These are phyloP conservation scores for Marmota monax DNA, from an alignment of 2,113 vertebrate genomes.

Conservation along the genomic window DNA sequence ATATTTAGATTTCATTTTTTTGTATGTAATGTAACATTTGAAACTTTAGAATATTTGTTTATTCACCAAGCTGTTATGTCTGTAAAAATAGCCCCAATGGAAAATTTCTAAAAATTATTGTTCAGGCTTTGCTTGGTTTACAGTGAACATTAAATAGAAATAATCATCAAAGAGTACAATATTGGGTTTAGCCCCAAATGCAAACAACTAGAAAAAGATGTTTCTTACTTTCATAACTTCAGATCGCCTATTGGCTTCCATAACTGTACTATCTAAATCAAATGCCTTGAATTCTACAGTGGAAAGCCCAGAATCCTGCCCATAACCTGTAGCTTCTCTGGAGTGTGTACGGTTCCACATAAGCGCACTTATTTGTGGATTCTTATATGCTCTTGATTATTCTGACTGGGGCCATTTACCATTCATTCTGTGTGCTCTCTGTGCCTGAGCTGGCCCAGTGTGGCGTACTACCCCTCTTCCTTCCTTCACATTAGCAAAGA, in stretches of 20 bases:
- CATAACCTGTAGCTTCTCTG: background rate
- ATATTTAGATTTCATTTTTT: slow-evolving; percentile 53
- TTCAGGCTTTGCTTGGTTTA: background rate
- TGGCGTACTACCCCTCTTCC: background rate
- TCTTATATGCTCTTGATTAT: rapidly evolving
- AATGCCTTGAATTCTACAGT: background rate
- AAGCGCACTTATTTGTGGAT: rapidly evolving
- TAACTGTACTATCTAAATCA: background rate
- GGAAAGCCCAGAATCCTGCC: background rate
- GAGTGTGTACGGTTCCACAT: rapidly evolving
- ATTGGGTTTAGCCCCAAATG: background rate
- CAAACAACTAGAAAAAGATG: background rate
- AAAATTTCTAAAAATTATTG: background rate
- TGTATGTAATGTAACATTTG: slow-evolving; percentile 3
- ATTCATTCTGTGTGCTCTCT: background rate
- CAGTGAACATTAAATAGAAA: background rate
- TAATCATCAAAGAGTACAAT: background rate
- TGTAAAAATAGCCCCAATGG: slow-evolving; percentile 18
- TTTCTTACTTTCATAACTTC: background rate
- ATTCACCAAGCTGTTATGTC: slow-evolving; percentile 10
- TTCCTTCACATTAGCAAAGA: background rate
- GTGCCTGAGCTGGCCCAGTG: background rate
- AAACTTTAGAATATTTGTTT: slow-evolving; percentile 22
- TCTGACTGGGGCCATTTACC: rapidly evolving
- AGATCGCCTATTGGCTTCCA: background rate